Evolutionary conservation across 2,888 invertebrate species (phyloP).

Genomic region (Cactoblastis cactorum): DNA sequence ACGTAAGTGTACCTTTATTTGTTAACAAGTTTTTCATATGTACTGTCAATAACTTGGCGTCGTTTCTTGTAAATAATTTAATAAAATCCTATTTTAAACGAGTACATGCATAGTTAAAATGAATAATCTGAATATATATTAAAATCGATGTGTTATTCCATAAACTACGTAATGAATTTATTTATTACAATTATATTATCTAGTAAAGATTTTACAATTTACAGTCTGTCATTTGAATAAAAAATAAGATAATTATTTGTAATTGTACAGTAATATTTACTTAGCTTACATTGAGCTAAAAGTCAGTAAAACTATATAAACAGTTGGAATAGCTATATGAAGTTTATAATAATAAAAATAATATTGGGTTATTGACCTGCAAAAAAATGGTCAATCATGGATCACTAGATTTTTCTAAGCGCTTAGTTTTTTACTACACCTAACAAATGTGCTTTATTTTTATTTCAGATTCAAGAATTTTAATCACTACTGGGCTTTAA

Average conservation of each 20-base stretch:
- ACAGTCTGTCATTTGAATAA: no score
- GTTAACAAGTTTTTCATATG: neutral
- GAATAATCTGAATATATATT: no score
- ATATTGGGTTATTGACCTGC: neutral
- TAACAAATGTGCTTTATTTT: neutral
- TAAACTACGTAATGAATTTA: no score
- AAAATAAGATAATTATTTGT: no score
- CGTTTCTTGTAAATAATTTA: neutral
- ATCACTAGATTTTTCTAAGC: constrained; percentile 1
- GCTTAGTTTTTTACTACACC: neutral
- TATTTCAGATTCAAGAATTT: constrained; percentile 19
- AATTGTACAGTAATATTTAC: no score
- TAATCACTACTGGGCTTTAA: neutral
- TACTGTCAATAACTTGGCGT: neutral
- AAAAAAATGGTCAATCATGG: neutral
- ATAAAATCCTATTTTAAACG: neutral
- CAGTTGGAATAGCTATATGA: neutral
- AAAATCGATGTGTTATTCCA: no score
- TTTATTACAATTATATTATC: no score
- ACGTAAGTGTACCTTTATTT: neutral
- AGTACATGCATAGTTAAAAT: no score
- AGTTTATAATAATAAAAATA: neutral
- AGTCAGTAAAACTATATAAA: no score
- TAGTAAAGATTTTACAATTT: no score
- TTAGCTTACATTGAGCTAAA: no score